A percentile compares a stretch with the other conserved stretches of the same genome.
Evolutionary conservation across 2,888 invertebrate genomes (phyloP).

Genomic region (Micoletzkya japonica): DNA sequence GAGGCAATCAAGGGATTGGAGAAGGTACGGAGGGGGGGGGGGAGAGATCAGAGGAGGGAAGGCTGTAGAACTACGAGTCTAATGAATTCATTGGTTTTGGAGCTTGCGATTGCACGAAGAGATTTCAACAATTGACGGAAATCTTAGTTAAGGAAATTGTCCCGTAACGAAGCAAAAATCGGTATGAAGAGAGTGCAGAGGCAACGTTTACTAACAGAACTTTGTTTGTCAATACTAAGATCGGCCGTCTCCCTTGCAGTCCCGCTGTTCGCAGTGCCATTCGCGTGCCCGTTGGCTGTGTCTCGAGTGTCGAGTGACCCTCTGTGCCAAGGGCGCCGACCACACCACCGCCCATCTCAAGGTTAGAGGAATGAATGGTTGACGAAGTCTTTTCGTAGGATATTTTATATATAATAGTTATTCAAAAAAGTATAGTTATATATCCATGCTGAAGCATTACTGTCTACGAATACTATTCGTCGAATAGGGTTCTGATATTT

Average conservation of each 20-base stretch:
- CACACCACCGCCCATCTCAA: constrained; percentile 30
- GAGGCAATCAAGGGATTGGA: constrained; percentile 18
- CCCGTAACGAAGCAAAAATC: background rate
- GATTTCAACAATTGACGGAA: too few species aligned
- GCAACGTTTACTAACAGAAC: too few species aligned
- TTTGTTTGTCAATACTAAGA: background rate
- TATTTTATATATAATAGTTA: too few species aligned
- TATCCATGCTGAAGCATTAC: too few species aligned
- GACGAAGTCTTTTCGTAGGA: too few species aligned
- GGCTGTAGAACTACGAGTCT: background rate
- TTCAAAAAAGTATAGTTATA: too few species aligned
- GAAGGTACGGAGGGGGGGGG: constrained; percentile 2
- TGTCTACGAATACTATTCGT: too few species aligned
- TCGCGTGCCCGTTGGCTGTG: constrained; percentile 33
- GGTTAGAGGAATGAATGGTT: constrained; percentile 21
- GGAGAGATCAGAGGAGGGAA: background rate
- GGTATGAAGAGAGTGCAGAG: background rate
- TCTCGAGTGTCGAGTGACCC: constrained; percentile 27
- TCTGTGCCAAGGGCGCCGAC: constrained; percentile 31
- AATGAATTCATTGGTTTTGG: background rate
- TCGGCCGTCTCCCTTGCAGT: constrained; percentile 9
- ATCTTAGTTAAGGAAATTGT: background rate
- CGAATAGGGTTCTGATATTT: too few species aligned
- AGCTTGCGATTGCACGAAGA: too few species aligned
- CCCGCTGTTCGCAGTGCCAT: constrained; percentile 19